Evolutionary conservation across 2,113 vertebrate genomes (phyloP).

Genomic region (Ramphastos sulfuratus): DNA sequence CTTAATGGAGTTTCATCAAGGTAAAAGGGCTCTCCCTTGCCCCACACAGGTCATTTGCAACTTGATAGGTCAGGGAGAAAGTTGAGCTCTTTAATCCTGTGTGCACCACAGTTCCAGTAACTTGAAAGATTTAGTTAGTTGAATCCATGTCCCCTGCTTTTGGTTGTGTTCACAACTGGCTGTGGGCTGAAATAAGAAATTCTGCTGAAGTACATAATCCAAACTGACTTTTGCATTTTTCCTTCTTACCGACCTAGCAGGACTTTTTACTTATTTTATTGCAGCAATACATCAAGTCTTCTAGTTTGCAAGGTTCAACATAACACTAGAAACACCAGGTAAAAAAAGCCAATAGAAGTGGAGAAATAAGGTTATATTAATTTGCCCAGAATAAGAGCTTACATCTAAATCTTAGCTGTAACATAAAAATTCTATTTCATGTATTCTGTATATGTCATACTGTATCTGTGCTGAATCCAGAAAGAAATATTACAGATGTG

Average conservation of each 20-base stretch:
- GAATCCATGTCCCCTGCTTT: background rate
- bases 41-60: background rate
- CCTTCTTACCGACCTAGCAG: background rate
- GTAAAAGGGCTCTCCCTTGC: background rate
- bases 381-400: background rate
- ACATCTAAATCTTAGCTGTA: background rate
- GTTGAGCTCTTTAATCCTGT: background rate
- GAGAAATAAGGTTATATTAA: background rate
- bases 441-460: background rate
- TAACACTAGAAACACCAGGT: background rate
- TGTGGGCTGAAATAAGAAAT: constrained; percentile 32
- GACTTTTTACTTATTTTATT: constrained; percentile 11
- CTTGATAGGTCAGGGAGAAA: background rate
- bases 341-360: constrained; percentile 21
- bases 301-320: background rate
- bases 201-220: background rate
- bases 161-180: background rate
- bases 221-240: constrained; percentile 23
- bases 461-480: background rate
- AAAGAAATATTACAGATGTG: background rate
- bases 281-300: background rate
- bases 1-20: background rate
- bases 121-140: background rate
- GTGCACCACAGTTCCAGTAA: background rate
- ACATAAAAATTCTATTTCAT: constrained; percentile 8